Evolutionary conservation across 2,888 invertebrate species (phyloP), one percentile per base, ranked within the genome.

Genomic region (Drosophila helvetica): DNA sequence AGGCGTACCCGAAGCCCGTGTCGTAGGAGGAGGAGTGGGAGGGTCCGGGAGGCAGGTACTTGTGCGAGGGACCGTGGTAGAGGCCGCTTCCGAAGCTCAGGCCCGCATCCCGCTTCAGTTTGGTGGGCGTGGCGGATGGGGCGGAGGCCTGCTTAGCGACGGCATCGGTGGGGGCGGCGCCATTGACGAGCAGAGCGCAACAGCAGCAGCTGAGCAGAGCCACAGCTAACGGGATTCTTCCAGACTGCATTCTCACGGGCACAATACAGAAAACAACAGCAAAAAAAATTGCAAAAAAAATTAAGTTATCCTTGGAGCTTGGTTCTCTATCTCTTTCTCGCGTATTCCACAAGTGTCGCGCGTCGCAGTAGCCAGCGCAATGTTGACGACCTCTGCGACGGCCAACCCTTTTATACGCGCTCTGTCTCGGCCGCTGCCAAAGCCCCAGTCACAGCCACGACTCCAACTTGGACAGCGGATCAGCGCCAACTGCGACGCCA

Each of bases 11-110:
- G 33, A 71, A 74, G 19, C 75, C 64, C 12, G 43, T 58, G 22
- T 43, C 60, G 17, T 46, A 42, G 1, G 61, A 9, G 3, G 59
- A 18, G 2, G 50, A 52, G 46, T 57, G 52, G 15, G 27, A 30
- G 1, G 67, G 12, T 1, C 74, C 59, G 2, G 90, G 90, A 5
- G 90, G 90, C 73, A 90, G 58, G 25, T 90, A 90, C 57, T 89
- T 90, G 64, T 90, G 83, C 6, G 90, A 89, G 54, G 90, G 90
- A 30, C 90, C 90, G 61, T 90, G 84, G 33, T 89, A 90, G 17
- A 69, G 30, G 48, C 70, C 70, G n/a, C 75, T 68, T 50, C 89
- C 83, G 43, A 72, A 78, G 46, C 81, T 75, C 1, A 88, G 25
- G 0, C 82, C 79, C 4, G 88, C 90, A 51, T 90, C 90, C 22